A percentile compares a stretch with the other conserved stretches of the same genome.
Conservation (phyloP, 2,797 vertebrate genomes). For the Channallabes apus region DNA sequence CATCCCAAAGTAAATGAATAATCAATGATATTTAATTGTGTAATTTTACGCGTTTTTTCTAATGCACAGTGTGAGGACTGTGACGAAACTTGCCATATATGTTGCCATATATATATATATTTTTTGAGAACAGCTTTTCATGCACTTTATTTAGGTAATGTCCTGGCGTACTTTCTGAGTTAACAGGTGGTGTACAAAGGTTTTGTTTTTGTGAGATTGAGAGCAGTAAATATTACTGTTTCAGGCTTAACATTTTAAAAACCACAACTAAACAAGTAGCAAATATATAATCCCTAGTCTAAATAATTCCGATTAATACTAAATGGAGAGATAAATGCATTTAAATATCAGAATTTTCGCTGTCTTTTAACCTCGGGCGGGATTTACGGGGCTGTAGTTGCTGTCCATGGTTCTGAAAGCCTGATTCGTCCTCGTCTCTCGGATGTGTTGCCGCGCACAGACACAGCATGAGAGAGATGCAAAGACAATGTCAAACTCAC, state of each 20-base stretch:
- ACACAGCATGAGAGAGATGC: slow-evolving; percentile 33
- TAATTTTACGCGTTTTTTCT: not conserved
- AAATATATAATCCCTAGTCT: not conserved
- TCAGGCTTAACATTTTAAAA: not conserved
- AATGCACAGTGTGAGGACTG: not conserved
- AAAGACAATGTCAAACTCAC: slow-evolving; percentile 29
- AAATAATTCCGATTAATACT: not conserved
- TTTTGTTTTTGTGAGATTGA: not conserved
- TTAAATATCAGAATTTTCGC: not conserved
- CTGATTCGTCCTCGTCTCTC: not conserved
- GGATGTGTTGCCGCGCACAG: not conserved
- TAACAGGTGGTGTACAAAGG: not conserved
- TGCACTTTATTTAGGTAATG: not conserved
- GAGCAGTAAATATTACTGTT: not conserved
- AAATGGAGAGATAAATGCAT: not conserved
- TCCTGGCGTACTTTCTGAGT: not conserved
- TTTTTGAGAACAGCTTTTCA: not conserved
- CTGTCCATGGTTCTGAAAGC: slow-evolving; percentile 79
- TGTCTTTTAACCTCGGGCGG: no score
- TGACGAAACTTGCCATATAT: not conserved
- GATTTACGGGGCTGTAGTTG: slow-evolving; percentile 32
- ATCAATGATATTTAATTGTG: not conserved
- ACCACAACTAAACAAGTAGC: not conserved
- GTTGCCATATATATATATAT: not conserved
- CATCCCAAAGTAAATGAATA: not conserved